Percentiles rank a stretch among this genome's conserved stretches.
phyloP scores from a whole-genome alignment of 2,113 vertebrate species.

The Jacana jacana region DNA sequence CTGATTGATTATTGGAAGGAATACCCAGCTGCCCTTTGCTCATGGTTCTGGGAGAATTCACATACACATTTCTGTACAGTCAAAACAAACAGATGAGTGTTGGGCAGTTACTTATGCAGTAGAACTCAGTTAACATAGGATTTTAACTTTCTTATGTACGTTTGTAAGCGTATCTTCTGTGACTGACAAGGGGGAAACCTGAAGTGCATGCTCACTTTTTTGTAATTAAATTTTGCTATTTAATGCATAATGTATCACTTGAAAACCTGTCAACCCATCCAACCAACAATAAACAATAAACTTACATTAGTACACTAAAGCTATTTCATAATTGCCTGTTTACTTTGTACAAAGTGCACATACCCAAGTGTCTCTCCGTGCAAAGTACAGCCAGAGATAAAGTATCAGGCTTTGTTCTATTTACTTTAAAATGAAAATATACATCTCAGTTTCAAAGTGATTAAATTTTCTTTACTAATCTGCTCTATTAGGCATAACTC shows the following conservation, averaged over 20 bases:
- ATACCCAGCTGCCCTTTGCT: background rate
- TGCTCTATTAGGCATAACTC: background rate
- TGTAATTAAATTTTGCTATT: background rate
- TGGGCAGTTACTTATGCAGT: background rate
- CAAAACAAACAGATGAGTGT: background rate
- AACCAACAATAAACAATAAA: background rate
- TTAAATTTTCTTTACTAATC: background rate
- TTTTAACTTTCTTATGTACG: fast-evolving
- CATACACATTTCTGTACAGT: background rate
- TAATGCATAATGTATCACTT: background rate
- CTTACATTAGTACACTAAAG: background rate
- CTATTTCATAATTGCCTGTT: background rate
- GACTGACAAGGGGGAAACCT: background rate
- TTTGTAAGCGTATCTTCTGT: background rate
- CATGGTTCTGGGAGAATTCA: background rate
- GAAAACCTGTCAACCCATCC: background rate
- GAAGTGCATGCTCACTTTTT: background rate
- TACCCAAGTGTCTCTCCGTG: background rate
- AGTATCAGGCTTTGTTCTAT: constrained; percentile 1
- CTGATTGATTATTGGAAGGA: background rate
- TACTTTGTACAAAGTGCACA: background rate
- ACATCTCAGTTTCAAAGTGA: background rate
- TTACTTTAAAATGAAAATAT: constrained; percentile 20
- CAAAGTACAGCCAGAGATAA: constrained; percentile 48
- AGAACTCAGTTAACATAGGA: background rate